Percentiles rank a stretch among this genome's conserved stretches.
Evolutionary conservation across 2,888 invertebrate genomes (phyloP).

Genomic region (Sarcophaga subvicina): DNA sequence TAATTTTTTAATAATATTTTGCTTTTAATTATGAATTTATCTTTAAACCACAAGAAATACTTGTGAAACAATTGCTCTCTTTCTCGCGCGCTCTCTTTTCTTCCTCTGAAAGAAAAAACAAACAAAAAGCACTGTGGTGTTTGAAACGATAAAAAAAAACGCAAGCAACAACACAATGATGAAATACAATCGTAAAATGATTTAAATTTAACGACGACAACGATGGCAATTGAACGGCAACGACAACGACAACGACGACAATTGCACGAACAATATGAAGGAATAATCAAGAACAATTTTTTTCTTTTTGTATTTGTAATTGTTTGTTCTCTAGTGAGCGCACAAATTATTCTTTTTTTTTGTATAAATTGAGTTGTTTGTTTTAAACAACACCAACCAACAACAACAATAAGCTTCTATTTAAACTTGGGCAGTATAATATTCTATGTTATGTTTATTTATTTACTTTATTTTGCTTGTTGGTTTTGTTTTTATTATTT

Average conservation of each 20-base stretch:
- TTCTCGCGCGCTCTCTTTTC: background rate
- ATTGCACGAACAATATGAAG: background rate
- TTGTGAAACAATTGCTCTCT: background rate
- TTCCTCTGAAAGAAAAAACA: background rate
- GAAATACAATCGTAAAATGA: conserved; percentile 16
- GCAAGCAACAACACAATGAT: background rate
- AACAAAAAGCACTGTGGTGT: background rate
- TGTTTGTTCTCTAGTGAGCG: background rate
- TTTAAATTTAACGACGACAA: background rate
- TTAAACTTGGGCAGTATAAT: conserved; percentile 7
- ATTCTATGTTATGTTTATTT: background rate
- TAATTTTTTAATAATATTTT: background rate
- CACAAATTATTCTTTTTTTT: background rate
- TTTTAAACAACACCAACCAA: background rate
- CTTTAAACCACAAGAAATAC: conserved; percentile 37
- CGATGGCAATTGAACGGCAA: background rate
- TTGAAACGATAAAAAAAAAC: too few relatives aligned
- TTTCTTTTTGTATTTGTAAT: background rate
- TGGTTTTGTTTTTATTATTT: too few relatives aligned
- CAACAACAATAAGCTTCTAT: conserved; percentile 10
- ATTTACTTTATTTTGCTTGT: background rate
- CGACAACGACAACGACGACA: background rate
- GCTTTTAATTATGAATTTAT: conserved; percentile 37
- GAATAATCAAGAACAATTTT: conserved; percentile 5
- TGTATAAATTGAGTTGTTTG: background rate